Evolutionary conservation across 2,888 invertebrate genomes (phyloP).

Genomic region (Harpalus rubripes): DNA sequence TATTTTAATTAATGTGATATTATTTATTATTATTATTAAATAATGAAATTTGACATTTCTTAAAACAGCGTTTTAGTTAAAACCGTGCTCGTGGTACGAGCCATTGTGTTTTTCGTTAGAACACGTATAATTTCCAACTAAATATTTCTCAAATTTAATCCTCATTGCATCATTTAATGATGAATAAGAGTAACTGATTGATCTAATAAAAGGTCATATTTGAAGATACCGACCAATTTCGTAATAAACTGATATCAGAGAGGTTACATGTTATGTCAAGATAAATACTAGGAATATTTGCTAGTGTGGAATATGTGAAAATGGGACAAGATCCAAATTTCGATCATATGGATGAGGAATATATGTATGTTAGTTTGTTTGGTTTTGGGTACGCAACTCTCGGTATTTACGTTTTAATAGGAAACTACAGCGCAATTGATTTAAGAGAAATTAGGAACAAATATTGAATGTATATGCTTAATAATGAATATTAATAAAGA

Average conservation of each 20-base stretch:
- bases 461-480: too few species aligned
- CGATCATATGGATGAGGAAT: background rate
- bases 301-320: background rate
- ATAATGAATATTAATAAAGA: too few species aligned
- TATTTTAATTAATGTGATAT: too few species aligned
- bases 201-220: conserved; percentile 19
- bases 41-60: too few species aligned
- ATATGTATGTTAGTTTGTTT: background rate
- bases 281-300: conserved; percentile 8
- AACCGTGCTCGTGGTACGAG: too few species aligned
- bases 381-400: background rate
- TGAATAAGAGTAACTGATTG: conserved; percentile 15
- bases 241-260: background rate
- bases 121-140: background rate
- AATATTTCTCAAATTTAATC: background rate
- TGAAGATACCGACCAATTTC: background rate
- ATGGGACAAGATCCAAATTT: background rate
- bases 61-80: too few species aligned
- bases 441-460: too few species aligned
- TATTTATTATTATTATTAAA: too few species aligned
- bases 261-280: conserved; percentile 4
- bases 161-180: background rate
- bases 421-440: background rate
- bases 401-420: background rate
- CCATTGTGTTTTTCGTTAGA: background rate